Evolutionary conservation across 1,140 invertebrate species (phyloP), one percentile per base, ranked within the genome.

Genomic region (Mamestra configurata): DNA sequence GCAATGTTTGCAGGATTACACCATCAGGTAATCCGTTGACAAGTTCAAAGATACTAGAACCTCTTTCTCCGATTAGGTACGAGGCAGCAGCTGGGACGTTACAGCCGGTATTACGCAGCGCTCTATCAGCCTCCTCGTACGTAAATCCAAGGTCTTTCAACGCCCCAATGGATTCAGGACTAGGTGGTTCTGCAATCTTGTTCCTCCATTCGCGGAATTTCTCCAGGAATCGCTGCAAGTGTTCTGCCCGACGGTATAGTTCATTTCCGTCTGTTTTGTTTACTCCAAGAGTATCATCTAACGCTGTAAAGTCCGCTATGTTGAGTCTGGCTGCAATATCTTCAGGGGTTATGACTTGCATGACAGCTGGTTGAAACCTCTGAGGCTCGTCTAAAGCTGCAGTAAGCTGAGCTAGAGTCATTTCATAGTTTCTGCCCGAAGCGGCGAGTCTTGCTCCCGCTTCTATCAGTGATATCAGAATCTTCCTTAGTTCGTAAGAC

Each of bases 391-490:
- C 91, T 40, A 94, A 82, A 0, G 92, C 92, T 0, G 91, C 92
- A 4, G 88, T 88, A 11, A 94, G 77, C 49, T 94, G 89, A 0
- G 86, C 87, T n/a, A 94, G 66, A 0, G 92, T 88, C 61, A 88
- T 80, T 76, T 92, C 91, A 68, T 94, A 93, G 72, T 90, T 92
- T 8, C 88, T 84, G 0, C 93, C 90, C n/a, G 88, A 85, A 0
- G 93, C 92, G 0, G 93, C 93, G 7, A 94, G 79, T 13, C 91
- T 59, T 0, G 92, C 93, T 0, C 92, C 93, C 8, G 92, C 92
- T 89, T 94, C 92, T 64, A 94, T 89, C 10, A 94, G 77, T 1
- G 92, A 93, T 78, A 94, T 94, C 0, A 94, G 71, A 27, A 94
- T 94, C 46, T 94, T 94, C 8, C 87, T 80, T 24, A 94, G 53